Evolutionary conservation across 2,113 vertebrate genomes (phyloP), one percentile per base, ranked within the genome.

Genomic region (Pteronura brasiliensis): DNA sequence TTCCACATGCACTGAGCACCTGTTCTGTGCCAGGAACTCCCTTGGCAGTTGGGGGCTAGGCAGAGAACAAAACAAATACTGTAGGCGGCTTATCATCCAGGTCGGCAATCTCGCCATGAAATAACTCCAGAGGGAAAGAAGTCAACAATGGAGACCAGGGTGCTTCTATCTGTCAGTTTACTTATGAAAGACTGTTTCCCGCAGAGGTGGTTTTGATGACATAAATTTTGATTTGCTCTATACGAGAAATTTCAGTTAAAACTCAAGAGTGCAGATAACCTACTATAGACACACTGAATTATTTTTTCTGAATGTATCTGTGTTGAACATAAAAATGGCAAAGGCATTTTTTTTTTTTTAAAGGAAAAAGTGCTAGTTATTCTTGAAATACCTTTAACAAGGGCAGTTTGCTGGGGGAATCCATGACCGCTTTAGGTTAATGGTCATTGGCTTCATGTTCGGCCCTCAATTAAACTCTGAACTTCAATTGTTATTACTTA

Each of bases 381-480:
- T 96, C 97, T 77, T 88, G 94, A 94, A 96, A 95, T 98, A 98
- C 93, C 72, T 97, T 98, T 97, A 98, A 89, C 42, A 57, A 98
- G 94, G 82, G 95, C 86, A 87, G 96, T 96, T 98, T 98, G 96
- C 88, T 83, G 93, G 93, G 95, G 96, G 98, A 98, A 98, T 98
- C 98, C 98, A 97, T 98, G 97, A 97, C 90, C 31, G 31, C 85
- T 93, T 97, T 88, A 97, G 98, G 98, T 98, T 98, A 99, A 99
- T 95, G 98, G 98, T 98, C 98, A 96, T 92, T 98, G 97, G 94
- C 97, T 98, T 98, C 98, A 98, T 98, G 98, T 98, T 97, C 97
- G 97, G 98, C 92, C 98, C 97, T 97, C 98, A 99, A 98, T 99
- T 99, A 98, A 99, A 99, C 98, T 96, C 96, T 98, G 98, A 98